Evolutionary conservation across 2,888 invertebrate species (phyloP), one percentile per base, ranked within the genome.

Genomic region (Epistrophe grossulariae): DNA sequence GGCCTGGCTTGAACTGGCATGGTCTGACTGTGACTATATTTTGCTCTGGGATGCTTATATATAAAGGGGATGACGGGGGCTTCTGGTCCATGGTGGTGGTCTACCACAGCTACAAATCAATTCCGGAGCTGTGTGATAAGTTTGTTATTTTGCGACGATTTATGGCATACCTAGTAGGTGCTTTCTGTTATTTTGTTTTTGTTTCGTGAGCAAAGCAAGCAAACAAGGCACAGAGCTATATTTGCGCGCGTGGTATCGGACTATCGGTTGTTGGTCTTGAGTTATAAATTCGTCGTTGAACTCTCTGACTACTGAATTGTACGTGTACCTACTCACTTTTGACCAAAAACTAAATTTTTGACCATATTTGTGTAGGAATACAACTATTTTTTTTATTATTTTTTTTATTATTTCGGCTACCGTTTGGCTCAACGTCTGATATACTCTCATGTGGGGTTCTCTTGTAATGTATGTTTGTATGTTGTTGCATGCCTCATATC

Each of bases 71-170:
- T 15, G 40, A 28, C n/a, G 70, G 43, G 71, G 43, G 45, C 17
- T 43, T 45, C 24, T 24, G 28, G 73, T 59, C 71, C 78, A 83
- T 79, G 87, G 87, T 79, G 83, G 87, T 72, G 87, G 87, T 79
- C 74, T 76, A 83, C 87, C 83, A 83, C 79, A 79, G 87, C 87
- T 83, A 87, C 87, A 87, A 87, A 87, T 87, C 87, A 87, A 87
- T 87, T 87, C 83, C 79, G 76, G 66, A 72, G 82, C 76, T 79
- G 79, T 82, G 82, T 83, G 87, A 87, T 87, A 87, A 87, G 83
- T 83, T 85, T 85, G 85, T 85, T 87, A 83, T 83, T 82, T 83
- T 82, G 83, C 76, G 83, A 87, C 83, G 83, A 87, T 87, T 87
- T 87, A 87, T 87, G 74, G 87, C 71, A 79, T 74, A 59, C 52